phyloP scores from a whole-genome alignment of 2,888 invertebrate species.

The Gastracanthus pulcherrimus region DNA sequence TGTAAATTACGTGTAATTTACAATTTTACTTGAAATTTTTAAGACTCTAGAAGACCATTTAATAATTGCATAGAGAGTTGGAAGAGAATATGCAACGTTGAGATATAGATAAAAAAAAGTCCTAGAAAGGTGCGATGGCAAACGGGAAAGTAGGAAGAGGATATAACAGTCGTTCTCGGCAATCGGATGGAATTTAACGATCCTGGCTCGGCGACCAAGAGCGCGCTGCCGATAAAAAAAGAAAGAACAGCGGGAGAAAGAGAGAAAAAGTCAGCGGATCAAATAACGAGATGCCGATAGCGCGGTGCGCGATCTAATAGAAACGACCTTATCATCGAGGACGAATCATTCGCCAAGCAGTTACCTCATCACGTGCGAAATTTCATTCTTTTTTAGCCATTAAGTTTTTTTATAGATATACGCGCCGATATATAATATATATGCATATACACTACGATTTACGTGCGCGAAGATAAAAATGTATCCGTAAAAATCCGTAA shows the following conservation, averaged over 20 bases:
- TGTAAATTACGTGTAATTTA: too few relatives aligned
- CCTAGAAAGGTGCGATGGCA: background rate
- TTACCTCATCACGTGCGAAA: constrained; percentile 18
- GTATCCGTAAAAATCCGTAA: too few relatives aligned
- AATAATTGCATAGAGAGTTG: too few relatives aligned
- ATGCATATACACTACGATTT: too few relatives aligned
- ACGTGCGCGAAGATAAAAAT: too few relatives aligned
- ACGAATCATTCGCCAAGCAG: constrained; percentile 26
- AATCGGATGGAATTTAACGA: constrained; percentile 48
- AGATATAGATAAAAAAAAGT: background rate
- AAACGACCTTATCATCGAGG: constrained; percentile 42
- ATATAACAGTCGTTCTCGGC: constrained; percentile 36
- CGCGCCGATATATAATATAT: too few relatives aligned
- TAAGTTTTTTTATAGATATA: background rate
- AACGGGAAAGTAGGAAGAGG: constrained; percentile 18
- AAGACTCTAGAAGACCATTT: too few relatives aligned
- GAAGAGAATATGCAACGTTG: background rate
- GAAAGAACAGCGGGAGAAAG: too few relatives aligned
- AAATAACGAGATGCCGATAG: constrained; percentile 46
- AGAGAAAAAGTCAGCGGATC: constrained; percentile 14
- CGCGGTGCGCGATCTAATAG: constrained; percentile 22
- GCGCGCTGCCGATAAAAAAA: background rate
- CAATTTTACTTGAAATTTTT: too few relatives aligned
- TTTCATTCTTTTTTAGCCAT: constrained; percentile 3
- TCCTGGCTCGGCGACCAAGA: background rate